Base-by-base conservation (phyloP, 2,888 invertebrate species). In the Blastobasis adustella region DNA sequence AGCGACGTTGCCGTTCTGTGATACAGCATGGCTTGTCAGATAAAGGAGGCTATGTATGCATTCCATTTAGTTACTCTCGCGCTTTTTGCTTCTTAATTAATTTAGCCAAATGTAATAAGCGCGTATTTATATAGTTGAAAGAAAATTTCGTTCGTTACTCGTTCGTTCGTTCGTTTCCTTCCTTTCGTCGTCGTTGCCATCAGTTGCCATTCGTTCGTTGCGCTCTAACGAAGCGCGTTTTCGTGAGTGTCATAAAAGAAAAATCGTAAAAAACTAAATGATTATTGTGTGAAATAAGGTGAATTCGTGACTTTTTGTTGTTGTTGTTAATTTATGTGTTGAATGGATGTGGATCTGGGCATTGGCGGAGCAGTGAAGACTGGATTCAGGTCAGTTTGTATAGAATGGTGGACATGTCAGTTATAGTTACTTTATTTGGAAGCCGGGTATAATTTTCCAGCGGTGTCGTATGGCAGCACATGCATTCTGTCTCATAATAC, bases 351-450 rank as follows among this genome's bases (percentile, higher is more conserved):
- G 65, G 57, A 64, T 65, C 67, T 59, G 57, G 57, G 61, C 56
- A 56, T 61, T 61, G 61, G 63, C 60, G 69, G 61, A 61, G 65
- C 59, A 54, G 66, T 61, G 58, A 65, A 66, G 66, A 62, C 62
- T 59, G 58, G 57, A 73, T 69, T 73, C 72, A 83, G 85, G 86
- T 87, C 73, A 82, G 75, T 75, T 58, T 62, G 61, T 65, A 60
- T 59, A 23, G 59, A 65, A 65, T 72, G 63, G 66, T 72, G 59
- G 67, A 66, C 64, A 63, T 76, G 76, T 73, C 67, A 66, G n/a
- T 44, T 47, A 45, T 45, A 46, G 76, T 81, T 76, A 69, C 84
- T 86, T 78, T 82, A 86, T 83, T 86, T 84, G 81, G 86, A 66
- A 65, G 68, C 76, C 76, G 70, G 74, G 75, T 69, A 65, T 61